These are phyloP conservation scores for Pollachius pollachius DNA, from an alignment of 2,113 vertebrate genomes.

Conservation along the genomic window DNA sequence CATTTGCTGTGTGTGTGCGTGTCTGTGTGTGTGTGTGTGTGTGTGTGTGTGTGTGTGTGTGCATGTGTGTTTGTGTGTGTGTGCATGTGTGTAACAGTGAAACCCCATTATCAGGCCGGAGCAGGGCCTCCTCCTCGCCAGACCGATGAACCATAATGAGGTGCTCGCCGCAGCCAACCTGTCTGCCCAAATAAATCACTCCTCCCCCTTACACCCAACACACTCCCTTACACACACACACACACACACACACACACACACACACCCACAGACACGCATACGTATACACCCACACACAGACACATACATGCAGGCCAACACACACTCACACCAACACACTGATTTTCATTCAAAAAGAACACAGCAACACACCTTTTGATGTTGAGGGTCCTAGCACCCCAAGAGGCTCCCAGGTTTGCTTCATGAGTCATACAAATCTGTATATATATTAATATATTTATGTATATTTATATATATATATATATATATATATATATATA, in stretches of 20 bases:
- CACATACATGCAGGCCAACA: constrained; percentile 11
- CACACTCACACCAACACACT: constrained; percentile 27
- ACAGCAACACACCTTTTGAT: not conserved
- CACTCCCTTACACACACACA: constrained; percentile 6
- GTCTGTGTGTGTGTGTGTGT: not conserved
- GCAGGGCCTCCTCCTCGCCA: constrained; percentile 54
- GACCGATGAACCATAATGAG: constrained; percentile 71
- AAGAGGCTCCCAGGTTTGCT: not conserved
- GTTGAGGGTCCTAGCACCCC: not conserved
- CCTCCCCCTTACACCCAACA: constrained; percentile 18
- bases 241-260: constrained; percentile 1
- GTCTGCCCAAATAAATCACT: constrained; percentile 72
- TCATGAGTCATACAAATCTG: not conserved
- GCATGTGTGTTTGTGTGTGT: constrained; percentile 10
- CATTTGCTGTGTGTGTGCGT: not conserved
- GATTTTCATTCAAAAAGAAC: not conserved
- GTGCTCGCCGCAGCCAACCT: constrained; percentile 66
- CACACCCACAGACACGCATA: not conserved
- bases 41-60: not conserved
- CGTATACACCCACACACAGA: constrained; percentile 8
- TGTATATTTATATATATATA: not conserved
- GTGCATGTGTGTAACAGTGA: constrained; percentile 45
- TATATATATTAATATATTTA: not conserved
- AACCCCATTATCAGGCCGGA: constrained; percentile 69
- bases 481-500: not conserved